These are phyloP conservation scores for Brachionus paranguensis DNA, from an alignment of 1,140 invertebrate genomes.

Conservation along the genomic window DNA sequence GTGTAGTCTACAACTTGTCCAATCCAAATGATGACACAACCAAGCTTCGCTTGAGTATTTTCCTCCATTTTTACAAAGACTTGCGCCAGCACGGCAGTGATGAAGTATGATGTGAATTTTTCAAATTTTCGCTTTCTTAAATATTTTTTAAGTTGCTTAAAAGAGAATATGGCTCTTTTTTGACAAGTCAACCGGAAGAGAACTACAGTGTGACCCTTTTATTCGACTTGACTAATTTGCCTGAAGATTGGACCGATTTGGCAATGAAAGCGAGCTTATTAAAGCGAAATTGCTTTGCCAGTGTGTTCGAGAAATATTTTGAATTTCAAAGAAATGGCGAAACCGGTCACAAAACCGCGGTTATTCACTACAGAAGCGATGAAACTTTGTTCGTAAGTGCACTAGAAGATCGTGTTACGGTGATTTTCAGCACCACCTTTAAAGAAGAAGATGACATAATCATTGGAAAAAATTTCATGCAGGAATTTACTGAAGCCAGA, in stretches of 20 bases:
- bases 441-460: constrained; percentile 96
- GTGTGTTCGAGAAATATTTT: constrained; percentile 99
- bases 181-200: constrained; percentile 56
- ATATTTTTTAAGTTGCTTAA: constrained; percentile 64
- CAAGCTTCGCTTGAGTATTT: constrained; percentile 95
- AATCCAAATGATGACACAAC: constrained; percentile 91
- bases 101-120: constrained; percentile 59
- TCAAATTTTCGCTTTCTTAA: background rate
- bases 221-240: constrained; percentile 85
- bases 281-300: constrained; percentile 97
- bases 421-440: constrained; percentile 97
- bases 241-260: constrained; percentile 78
- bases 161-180: constrained; percentile 75
- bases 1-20: constrained; percentile 94
- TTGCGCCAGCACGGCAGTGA: constrained; percentile 95
- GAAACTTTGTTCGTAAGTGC: constrained; percentile 99
- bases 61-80: constrained; percentile 96
- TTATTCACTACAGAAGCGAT: constrained; percentile 96
- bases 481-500: constrained; percentile 91
- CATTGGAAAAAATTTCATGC: constrained; percentile 97
- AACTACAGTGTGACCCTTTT: constrained; percentile 90
- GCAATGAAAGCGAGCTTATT: constrained; percentile 83
- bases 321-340: constrained; percentile 78
- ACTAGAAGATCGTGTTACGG: constrained; percentile 92
- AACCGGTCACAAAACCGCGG: constrained; percentile 74